These are phyloP conservation scores for Lasioglossum zephyrum DNA, from an alignment of 2,888 invertebrate species.

Conservation along the genomic window DNA sequence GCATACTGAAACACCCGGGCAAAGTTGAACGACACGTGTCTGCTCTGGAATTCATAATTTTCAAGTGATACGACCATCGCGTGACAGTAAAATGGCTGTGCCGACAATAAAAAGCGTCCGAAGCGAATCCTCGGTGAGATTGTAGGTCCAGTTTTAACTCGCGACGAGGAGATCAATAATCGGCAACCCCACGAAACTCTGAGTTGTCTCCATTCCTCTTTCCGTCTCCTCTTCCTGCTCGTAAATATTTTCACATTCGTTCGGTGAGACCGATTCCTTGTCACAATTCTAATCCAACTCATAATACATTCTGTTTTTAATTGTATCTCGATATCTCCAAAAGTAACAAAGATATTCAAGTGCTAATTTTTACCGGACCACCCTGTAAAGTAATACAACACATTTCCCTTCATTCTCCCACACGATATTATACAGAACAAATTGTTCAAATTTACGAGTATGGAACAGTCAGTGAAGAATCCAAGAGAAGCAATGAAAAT, in stretches of 20 bases:
- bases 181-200: conserved; percentile 78
- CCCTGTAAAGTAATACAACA: too few relatives aligned
- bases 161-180: conserved; percentile 78
- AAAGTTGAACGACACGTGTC: background rate
- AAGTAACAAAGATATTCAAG: too few relatives aligned
- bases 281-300: background rate
- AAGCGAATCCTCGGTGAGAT: conserved; percentile 45
- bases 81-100: background rate
- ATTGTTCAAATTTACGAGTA: background rate
- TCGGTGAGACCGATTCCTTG: background rate
- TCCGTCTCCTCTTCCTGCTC: conserved; percentile 15
- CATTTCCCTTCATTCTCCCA: background rate
- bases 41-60: background rate
- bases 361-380: too few relatives aligned
- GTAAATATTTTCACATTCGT: conserved; percentile 48
- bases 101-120: conserved; percentile 15
- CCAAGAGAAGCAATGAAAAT: background rate
- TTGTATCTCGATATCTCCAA: too few relatives aligned
- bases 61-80: background rate
- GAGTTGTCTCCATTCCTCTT: conserved; percentile 54
- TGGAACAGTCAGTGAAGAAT: background rate
- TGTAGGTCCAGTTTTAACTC: conserved; percentile 62
- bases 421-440: background rate
- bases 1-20: background rate
- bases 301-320: too few relatives aligned